Percentiles rank a stretch among this genome's conserved stretches.
Conservation (phyloP, 2,888 invertebrate species). For the Ennomos quercinarius region DNA sequence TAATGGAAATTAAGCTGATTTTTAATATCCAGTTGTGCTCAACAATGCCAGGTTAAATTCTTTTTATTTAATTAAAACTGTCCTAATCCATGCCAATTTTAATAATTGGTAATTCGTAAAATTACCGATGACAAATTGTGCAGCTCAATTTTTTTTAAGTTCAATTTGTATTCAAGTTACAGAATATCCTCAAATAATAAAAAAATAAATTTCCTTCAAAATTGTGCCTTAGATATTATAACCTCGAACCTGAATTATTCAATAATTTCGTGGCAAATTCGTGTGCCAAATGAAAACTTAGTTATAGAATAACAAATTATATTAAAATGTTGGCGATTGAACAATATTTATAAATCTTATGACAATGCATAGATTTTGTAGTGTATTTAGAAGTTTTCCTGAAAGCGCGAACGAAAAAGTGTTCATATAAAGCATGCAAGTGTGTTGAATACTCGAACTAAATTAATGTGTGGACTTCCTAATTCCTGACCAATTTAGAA, state of each 20-base stretch:
- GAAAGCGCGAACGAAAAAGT: slow-evolving; percentile 38
- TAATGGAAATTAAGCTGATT: no score
- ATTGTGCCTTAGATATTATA: slow-evolving; percentile 77
- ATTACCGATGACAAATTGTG: slow-evolving; percentile 10
- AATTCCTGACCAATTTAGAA: slow-evolving; percentile 81
- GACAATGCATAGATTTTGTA: slow-evolving; percentile 50
- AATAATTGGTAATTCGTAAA: slow-evolving; percentile 8
- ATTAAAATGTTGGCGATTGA: slow-evolving; percentile 46
- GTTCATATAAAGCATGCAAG: slow-evolving; percentile 26
- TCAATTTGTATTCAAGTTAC: no score
- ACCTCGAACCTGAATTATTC: slow-evolving; percentile 48
- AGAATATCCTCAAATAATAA: no score
- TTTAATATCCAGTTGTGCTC: no score
- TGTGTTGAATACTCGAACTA: slow-evolving; percentile 36
- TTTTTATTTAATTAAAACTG: no score
- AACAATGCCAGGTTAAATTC: no score
- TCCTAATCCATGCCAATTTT: no score
- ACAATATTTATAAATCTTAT: slow-evolving; percentile 47
- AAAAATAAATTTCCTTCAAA: slow-evolving; percentile 53
- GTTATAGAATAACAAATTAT: slow-evolving; percentile 21
- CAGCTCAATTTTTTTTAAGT: slow-evolving; percentile 3
- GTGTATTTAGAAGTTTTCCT: slow-evolving; percentile 48
- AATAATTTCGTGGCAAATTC: slow-evolving; percentile 54
- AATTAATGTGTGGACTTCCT: slow-evolving; percentile 70
- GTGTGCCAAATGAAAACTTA: slow-evolving; percentile 65